These are phyloP conservation scores for Urocyon cinereoargenteus DNA, from an alignment of 2,797 vertebrate species.

Conservation along the genomic window DNA sequence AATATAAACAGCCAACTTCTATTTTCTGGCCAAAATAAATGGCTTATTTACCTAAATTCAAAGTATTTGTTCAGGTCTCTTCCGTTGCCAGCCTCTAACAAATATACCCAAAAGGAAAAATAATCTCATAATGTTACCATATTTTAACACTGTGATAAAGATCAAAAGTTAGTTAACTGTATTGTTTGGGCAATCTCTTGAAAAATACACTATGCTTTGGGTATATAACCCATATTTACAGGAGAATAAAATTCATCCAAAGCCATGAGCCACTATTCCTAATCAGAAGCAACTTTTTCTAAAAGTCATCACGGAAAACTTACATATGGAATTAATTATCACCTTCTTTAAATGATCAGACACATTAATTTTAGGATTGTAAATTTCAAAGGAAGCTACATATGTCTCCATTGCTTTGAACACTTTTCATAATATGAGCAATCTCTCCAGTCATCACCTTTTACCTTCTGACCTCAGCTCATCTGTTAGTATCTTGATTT, in stretches of 20 bases:
- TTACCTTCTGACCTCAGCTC: neutral
- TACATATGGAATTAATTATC: constrained; percentile 18
- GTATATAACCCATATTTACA: neutral
- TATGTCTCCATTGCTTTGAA: neutral
- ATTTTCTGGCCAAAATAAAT: constrained; percentile 50
- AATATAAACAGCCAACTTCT: constrained; percentile 18
- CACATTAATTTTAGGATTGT: neutral
- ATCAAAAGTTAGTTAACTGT: neutral
- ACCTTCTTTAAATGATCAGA: constrained; percentile 31
- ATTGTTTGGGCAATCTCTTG: neutral
- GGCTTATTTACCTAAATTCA: neutral
- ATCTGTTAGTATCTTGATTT: constrained; percentile 8
- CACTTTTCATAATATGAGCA: neutral
- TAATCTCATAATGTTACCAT: neutral
- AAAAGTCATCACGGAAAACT: neutral
- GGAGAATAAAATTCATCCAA: neutral
- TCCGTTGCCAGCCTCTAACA: neutral
- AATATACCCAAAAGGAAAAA: neutral
- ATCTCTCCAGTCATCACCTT: neutral
- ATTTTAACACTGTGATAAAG: neutral
- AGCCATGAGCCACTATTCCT: neutral
- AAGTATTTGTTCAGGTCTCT: neutral
- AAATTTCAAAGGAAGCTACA: constrained; percentile 44
- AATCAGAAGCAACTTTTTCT: constrained; percentile 10
- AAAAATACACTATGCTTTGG: neutral